Evolutionary conservation across 2,888 invertebrate genomes (phyloP).

Genomic region (Cosmorhoe ocellata): DNA sequence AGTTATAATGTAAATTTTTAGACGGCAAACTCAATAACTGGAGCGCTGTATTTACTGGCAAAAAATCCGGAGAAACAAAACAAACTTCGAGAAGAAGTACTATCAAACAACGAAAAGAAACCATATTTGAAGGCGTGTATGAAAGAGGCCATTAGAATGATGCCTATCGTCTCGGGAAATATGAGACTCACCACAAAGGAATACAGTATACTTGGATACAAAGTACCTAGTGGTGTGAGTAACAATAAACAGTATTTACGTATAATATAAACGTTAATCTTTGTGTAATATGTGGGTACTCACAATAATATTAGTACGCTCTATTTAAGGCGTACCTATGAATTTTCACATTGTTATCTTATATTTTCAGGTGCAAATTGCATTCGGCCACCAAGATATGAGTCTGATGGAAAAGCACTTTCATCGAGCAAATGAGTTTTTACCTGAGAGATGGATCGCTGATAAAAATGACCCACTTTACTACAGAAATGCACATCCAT

Average conservation of each 20-base stretch:
- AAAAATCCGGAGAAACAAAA: conserved; percentile 84
- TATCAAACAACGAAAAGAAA: conserved; percentile 46
- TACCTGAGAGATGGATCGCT: conserved; percentile 89
- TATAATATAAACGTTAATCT: too few relatives aligned
- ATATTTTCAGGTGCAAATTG: conserved; percentile 47
- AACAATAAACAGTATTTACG: background rate
- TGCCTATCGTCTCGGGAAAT: conserved; percentile 83
- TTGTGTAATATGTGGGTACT: too few relatives aligned
- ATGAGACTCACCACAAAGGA: conserved; percentile 78
- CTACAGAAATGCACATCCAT: conserved; percentile 80
- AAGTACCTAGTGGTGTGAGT: conserved; percentile 82
- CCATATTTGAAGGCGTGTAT: conserved; percentile 87
- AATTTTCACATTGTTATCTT: too few relatives aligned
- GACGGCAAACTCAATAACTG: conserved; percentile 81
- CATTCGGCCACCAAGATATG: conserved; percentile 81
- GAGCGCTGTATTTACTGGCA: conserved; percentile 84
- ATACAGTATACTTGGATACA: conserved; percentile 83
- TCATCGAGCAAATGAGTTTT: conserved; percentile 82
- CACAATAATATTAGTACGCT: too few relatives aligned
- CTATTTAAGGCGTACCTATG: too few relatives aligned
- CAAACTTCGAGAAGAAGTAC: conserved; percentile 82
- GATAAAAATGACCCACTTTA: conserved; percentile 59
- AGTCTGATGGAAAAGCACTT: conserved; percentile 85
- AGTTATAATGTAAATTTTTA: conserved; percentile 43
- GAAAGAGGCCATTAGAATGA: conserved; percentile 86